Evolutionary conservation across 2,113 vertebrate species (phyloP), one percentile per base, ranked within the genome.

Genomic region (Centrocercus urophasianus): DNA sequence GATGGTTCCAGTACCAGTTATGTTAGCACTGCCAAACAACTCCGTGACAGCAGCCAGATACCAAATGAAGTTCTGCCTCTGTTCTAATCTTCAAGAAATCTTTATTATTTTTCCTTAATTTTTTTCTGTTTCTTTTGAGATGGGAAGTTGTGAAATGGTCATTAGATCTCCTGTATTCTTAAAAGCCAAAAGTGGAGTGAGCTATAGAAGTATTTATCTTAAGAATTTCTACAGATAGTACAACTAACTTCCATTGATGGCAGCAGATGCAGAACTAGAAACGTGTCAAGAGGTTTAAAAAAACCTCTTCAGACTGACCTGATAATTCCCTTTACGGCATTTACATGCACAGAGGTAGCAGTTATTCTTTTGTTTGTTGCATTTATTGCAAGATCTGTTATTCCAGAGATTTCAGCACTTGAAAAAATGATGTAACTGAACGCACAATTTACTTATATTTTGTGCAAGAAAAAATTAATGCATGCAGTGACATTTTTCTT

Each of bases 1-100:
- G 93, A 91, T 92, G 91, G 61, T 76, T 86, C 79, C 85, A 78
- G 72, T 73, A 65, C 78, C 60, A 93, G 77, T 24, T 32, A 66
- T 79, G 79, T 13, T 57, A 73, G 90, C 81, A 63, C 42, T 82
- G 82, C 77, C 45, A 60, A 21, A n/a, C 18, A 9, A 43, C 75
- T 61, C 27, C 36, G 19, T 60, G 32, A 47, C 20, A 52, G n/a
- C 27, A 28, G 28, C 60, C 83, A 86, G 16, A 42, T 50, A n/a
- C 27, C 21, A 78, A 59, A 64, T 50, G 45, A 67, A 72, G 28
- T 30, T 61, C 20, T 75, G 7, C 18, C 5, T 67, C 86, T 34
- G 15, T 71, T 32, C 73, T 63, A 48, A 11, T 8, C 9, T 64
- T 78, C 72, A 42, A 92, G 90, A 85, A 19, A 6, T 13, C 24